A percentile compares a stretch with the other conserved stretches of the same genome.
These are phyloP conservation scores for Schizaphis graminum DNA, from an alignment of 2,888 invertebrate genomes.

Conservation along the genomic window DNA sequence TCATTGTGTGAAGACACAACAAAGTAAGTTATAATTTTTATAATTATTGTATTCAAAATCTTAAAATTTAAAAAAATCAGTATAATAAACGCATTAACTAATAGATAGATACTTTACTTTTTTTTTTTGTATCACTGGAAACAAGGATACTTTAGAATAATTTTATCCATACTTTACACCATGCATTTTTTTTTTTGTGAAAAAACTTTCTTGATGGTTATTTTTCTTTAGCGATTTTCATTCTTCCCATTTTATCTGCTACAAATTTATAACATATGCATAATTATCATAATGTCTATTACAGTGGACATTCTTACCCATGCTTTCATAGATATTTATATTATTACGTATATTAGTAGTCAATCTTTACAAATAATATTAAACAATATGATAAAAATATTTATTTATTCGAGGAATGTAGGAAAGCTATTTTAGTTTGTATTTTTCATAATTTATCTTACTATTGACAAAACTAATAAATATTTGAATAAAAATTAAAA, in stretches of 20 bases:
- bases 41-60: neutral
- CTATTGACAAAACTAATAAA: neutral
- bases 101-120: neutral
- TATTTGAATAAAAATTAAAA: neutral
- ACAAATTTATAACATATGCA: neutral
- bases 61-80: neutral
- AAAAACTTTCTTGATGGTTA: neutral
- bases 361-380: neutral
- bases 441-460: neutral
- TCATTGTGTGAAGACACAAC: constrained; percentile 96
- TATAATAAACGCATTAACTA: too few species aligned
- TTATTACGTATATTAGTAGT: neutral
- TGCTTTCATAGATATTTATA: neutral
- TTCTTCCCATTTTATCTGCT: neutral
- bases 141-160: neutral
- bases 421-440: neutral
- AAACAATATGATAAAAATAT: neutral
- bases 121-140: neutral
- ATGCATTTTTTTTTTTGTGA: neutral
- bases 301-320: neutral
- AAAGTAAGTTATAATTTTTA: constrained; percentile 76
- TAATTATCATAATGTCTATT: neutral
- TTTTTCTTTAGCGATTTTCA: neutral
- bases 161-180: neutral
- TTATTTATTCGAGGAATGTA: neutral